phyloP scores from a whole-genome alignment of 2,888 invertebrate species.

The Pasiphila rectangulata region DNA sequence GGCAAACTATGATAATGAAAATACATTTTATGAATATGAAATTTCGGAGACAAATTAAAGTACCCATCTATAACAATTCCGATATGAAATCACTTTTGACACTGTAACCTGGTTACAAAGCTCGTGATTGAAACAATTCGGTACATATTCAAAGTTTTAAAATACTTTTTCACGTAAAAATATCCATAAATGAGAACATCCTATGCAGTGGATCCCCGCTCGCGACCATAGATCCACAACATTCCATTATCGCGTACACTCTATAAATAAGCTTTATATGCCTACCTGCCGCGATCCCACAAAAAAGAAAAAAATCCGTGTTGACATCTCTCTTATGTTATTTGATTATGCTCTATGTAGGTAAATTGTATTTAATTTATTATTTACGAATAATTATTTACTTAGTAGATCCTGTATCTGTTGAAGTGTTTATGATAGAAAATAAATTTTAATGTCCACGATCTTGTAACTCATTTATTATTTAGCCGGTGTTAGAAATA shows the following conservation, averaged over 20 bases:
- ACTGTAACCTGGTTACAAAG: no score
- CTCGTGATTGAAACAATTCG: no score
- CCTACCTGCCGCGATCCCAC: conserved; percentile 64
- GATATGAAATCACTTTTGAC: no score
- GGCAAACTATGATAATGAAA: no score
- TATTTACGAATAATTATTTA: conserved; percentile 10
- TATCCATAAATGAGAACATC: conserved; percentile 38
- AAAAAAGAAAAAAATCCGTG: conserved; percentile 48
- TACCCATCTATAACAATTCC: no score
- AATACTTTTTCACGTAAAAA: no score
- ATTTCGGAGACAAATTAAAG: no score
- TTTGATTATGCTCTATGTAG: conserved; percentile 27
- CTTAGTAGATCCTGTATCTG: background rate
- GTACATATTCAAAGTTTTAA: no score
- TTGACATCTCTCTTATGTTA: conserved; percentile 59
- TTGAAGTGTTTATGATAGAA: conserved; percentile 10
- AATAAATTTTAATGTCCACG: conserved; percentile 6
- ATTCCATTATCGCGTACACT: conserved; percentile 72
- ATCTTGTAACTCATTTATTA: background rate
- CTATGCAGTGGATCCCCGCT: conserved; percentile 52
- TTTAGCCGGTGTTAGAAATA: background rate
- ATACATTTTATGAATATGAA: no score
- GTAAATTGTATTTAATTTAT: conserved; percentile 10
- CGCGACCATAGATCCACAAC: conserved; percentile 54
- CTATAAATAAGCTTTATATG: conserved; percentile 73